These are phyloP conservation scores for Cyanoderma ruficeps DNA, from an alignment of 2,113 vertebrate genomes.

Conservation along the genomic window DNA sequence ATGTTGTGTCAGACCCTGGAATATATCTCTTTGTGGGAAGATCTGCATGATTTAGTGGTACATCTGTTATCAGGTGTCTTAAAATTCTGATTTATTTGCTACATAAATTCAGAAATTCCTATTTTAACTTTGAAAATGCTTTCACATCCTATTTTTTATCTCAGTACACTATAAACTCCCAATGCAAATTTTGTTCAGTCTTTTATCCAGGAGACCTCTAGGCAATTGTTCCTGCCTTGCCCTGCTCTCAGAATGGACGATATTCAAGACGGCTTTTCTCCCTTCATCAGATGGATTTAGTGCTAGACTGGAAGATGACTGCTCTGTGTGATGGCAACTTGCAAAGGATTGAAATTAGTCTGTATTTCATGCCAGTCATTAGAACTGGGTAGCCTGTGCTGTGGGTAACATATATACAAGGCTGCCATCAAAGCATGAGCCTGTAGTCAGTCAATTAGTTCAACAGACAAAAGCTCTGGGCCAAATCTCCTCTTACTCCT, in stretches of 20 bases:
- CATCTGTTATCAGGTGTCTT: not conserved
- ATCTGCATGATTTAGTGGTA: not conserved
- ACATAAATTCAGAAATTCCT: not conserved
- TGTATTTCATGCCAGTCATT: not conserved
- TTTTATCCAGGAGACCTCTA: not conserved
- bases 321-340: not conserved
- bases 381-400: not conserved
- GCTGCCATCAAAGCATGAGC: not conserved
- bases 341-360: not conserved
- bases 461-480: not conserved
- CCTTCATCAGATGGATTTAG: not conserved
- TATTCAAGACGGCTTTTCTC: not conserved
- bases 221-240: not conserved
- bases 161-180: not conserved
- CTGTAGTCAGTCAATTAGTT: not conserved
- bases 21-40: not conserved
- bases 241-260: not conserved
- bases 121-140: constrained; percentile 4
- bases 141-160: not conserved
- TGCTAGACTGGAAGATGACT: not conserved
- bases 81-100: constrained; percentile 10
- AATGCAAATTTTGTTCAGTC: not conserved
- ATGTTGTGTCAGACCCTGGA: not conserved
- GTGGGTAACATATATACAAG: not conserved
- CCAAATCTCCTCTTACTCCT: not conserved